Conservation (phyloP, 2,113 vertebrate species). For the Zapus hudsonius region DNA sequence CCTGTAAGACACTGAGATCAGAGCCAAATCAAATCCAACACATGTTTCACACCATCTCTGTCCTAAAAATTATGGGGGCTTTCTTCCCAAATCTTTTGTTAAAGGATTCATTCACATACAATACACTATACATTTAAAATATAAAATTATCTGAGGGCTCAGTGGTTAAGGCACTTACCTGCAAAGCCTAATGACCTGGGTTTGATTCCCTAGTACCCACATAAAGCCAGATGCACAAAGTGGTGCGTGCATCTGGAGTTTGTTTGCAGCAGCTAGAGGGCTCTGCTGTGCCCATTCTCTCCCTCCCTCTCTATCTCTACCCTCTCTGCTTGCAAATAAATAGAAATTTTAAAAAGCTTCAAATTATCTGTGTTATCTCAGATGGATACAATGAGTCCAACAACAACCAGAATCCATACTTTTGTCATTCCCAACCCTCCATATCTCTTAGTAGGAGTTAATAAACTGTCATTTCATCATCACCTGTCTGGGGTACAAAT, state of each 20-base stretch:
- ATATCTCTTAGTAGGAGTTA: neutral
- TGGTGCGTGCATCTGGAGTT: no score
- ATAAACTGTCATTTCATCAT: neutral
- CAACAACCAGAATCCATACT: neutral
- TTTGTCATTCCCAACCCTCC: neutral
- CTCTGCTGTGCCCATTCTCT: no score
- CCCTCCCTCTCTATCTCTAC: no score
- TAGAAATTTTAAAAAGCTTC: no score
- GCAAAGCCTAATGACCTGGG: no score
- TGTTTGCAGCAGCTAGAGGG: no score
- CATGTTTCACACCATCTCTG: neutral
- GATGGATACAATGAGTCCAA: neutral
- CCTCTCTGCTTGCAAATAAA: no score
- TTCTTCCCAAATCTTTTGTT: neutral
- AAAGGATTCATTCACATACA: neutral
- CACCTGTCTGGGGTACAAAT: neutral
- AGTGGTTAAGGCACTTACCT: no score
- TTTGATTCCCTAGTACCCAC: no score
- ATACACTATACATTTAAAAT: neutral
- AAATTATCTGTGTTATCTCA: neutral
- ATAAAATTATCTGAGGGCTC: neutral
- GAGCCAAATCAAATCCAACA: neutral
- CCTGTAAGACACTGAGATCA: neutral
- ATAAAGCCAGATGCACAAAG: no score
- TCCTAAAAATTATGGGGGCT: neutral